Evolutionary conservation across 35 echinoderm and acorn worm species (phyloP), one percentile per base, ranked within the genome.

Genomic region (Hemicentrotus pulcherrimus): DNA sequence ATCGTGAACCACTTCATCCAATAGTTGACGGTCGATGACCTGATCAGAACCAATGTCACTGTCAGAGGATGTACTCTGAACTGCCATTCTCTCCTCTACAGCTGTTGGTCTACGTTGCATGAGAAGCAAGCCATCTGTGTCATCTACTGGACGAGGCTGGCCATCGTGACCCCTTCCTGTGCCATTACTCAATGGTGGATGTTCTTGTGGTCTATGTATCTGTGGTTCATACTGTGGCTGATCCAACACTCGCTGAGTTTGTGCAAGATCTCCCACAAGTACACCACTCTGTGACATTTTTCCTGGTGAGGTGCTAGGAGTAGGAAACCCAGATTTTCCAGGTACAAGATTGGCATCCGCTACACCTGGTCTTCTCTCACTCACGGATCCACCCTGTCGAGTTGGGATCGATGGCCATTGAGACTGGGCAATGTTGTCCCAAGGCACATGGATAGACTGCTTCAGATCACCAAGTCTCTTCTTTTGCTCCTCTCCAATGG

Each of bases 401-500:
- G 10, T 7, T 32, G 33, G 86, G 9, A 88, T 88, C 30, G 86
- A 88, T 28, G 86, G 12, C 9, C 9, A 35, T 1, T 88, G 16
- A 45, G 33, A 33, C 6, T 7, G 88, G 5, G 11, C 12, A 47
- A 46, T 45, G 46, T 1, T 33, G 11, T 93, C 91, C 91, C 91
- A 93, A 46, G 91, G 91, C 9, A 93, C 28, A 31, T 46, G 46
- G 6, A 93, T 10, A 50, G 91, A 14, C n/a, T 93, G 95, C 50
- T 95, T 86, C 24, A 94, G 94, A 31, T 95, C 88, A n/a, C 48
- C 95, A 5, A 97, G 47, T 86, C 85, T 70, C 86, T 85, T 91
- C 47, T 95, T 30, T 85, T 97, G 96, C 46, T 94, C 90, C 33
- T 97, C 92, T 31, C 95, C 94, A 31, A 41, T 95, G 61, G 91